phyloP scores from a whole-genome alignment of 2,888 invertebrate genomes.

The Tholera decimalis region DNA sequence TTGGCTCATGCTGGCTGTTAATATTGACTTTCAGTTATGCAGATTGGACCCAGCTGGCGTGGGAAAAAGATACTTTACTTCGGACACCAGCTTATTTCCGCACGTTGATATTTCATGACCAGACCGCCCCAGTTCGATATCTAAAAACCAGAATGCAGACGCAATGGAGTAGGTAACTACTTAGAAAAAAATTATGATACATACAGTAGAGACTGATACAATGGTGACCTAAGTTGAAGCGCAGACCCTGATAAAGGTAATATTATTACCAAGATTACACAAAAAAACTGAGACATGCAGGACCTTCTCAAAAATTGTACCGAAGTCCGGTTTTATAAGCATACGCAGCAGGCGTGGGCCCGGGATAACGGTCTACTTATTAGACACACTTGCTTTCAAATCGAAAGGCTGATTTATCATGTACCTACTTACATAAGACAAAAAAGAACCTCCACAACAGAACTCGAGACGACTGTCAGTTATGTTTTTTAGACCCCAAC shows the following conservation, averaged over 20 bases:
- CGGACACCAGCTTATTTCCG: not conserved
- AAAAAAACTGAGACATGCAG: not conserved
- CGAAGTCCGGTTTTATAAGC: constrained; percentile 75
- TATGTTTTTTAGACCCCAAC: constrained; percentile 61
- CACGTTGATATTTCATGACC: not conserved
- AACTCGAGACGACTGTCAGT: constrained; percentile 69
- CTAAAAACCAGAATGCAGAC: not conserved
- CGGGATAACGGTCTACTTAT: constrained; percentile 83
- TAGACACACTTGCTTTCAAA: constrained; percentile 75
- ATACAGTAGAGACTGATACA: not conserved
- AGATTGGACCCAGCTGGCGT: not conserved
- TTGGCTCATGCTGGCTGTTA: not conserved
- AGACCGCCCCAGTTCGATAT: not conserved
- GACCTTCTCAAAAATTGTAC: not conserved
- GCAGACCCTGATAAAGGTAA: not conserved
- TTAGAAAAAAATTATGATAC: not conserved
- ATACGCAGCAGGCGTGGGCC: constrained; percentile 74
- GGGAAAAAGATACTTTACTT: constrained; percentile 2
- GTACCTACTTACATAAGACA: constrained; percentile 64
- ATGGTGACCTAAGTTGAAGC: not conserved
- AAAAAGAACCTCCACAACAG: constrained; percentile 60
- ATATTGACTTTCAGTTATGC: constrained; percentile 31
- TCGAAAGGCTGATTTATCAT: constrained; percentile 77
- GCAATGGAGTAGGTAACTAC: not conserved
- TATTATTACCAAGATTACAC: not conserved